Evolutionary conservation across 1,140 invertebrate genomes (phyloP).

Genomic region (Andricus grossulariae): DNA sequence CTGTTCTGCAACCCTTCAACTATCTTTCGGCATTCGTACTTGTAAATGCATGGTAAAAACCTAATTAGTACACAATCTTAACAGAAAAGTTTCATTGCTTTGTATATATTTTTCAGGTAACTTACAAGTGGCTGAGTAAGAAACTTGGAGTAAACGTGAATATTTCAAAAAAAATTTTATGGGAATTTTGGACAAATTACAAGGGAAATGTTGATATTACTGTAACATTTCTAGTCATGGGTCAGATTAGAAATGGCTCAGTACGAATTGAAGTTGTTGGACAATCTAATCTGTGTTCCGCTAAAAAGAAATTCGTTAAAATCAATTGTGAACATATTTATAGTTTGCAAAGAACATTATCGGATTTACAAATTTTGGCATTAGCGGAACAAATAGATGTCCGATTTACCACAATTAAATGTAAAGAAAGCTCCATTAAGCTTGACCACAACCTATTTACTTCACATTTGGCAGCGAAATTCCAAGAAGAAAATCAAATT

Average conservation of each 20-base stretch:
- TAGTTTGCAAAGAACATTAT: constrained; percentile 69
- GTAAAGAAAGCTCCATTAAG: constrained; percentile 57
- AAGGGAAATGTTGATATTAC: constrained; percentile 54
- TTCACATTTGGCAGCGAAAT: constrained; percentile 29
- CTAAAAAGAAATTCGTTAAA: constrained; percentile 64
- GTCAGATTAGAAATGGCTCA: constrained; percentile 61
- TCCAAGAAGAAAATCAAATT: constrained; percentile 34
- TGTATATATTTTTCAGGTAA: constrained; percentile 59
- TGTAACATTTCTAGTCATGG: constrained; percentile 68
- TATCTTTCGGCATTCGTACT: too few relatives aligned
- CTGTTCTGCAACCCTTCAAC: too few relatives aligned
- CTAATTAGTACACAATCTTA: too few relatives aligned
- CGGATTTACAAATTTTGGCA: constrained; percentile 63
- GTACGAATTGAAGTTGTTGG: constrained; percentile 68
- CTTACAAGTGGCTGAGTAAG: constrained; percentile 73
- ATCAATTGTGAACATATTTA: constrained; percentile 72
- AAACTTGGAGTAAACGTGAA: constrained; percentile 70
- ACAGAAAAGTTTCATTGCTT: too few relatives aligned
- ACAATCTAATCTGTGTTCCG: constrained; percentile 55
- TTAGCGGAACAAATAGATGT: constrained; percentile 59
- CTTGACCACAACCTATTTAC: constrained; percentile 56
- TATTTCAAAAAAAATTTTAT: constrained; percentile 67
- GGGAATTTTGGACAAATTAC: constrained; percentile 63
- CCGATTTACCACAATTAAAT: constrained; percentile 67
- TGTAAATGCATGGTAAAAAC: too few relatives aligned